Evolutionary conservation across 2,113 vertebrate species (phyloP).

Genomic region (Laticauda laticaudata): DNA sequence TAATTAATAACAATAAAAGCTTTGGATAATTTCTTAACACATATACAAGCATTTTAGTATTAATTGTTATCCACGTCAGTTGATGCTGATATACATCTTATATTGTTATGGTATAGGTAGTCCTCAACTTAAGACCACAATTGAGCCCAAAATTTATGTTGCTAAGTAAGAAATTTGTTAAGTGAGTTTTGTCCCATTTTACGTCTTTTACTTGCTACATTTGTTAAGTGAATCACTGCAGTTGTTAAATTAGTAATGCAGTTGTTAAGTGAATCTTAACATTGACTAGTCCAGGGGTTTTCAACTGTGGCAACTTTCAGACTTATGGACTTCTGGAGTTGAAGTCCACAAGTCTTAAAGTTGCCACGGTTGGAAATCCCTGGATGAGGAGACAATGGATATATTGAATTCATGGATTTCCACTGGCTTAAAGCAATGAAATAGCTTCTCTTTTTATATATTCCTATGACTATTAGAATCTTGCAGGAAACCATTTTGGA

Average conservation of each 20-base stretch:
- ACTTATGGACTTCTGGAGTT: too few relatives aligned
- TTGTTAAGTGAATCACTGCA: background rate
- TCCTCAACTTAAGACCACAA: background rate
- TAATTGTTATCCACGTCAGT: background rate
- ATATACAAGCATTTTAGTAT: background rate
- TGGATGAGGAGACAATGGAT: too few relatives aligned
- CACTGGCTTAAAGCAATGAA: too few relatives aligned
- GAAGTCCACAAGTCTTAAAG: too few relatives aligned
- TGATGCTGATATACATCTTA: background rate
- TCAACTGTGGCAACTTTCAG: too few relatives aligned
- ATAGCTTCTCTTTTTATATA: too few relatives aligned
- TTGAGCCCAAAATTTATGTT: background rate
- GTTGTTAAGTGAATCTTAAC: background rate
- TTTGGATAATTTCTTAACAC: background rate
- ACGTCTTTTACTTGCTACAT: background rate
- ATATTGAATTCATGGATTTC: too few relatives aligned
- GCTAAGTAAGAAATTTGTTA: background rate
- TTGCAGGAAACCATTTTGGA: background rate
- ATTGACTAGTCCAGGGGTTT: too few relatives aligned
- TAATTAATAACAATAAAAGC: background rate
- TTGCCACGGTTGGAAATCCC: too few relatives aligned
- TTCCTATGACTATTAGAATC: too few relatives aligned
- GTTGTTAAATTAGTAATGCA: background rate
- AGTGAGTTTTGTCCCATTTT: background rate
- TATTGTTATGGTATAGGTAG: background rate